Base-by-base conservation (phyloP, 2,888 invertebrate species). In the Cheilosia grossa region DNA sequence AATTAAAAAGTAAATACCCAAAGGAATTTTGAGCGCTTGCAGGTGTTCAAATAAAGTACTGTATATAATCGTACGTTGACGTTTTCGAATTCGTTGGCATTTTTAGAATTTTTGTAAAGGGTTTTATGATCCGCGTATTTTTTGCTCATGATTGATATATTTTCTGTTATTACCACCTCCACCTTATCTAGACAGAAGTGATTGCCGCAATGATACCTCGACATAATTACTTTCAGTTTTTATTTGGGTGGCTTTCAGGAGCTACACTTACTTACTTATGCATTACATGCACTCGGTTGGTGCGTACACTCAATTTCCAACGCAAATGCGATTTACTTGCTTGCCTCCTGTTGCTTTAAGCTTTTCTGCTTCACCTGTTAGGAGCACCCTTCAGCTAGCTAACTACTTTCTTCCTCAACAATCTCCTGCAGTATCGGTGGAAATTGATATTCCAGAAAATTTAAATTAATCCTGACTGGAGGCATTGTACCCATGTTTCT, bases 381-480 rank as follows among this genome's bases (percentile, higher is more conserved):
- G n/a, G 10, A 44, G 44, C 2, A 15, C 30, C 27, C 17, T 53
- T n/a, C 24, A 27, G 1, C 7, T n/a, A 44, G 33, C 10, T 13
- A 10, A 37, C 33, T 4, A 47, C n/a, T 19, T 40, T n/a, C 44
- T n/a, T 40, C 19, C 17, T 33, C 2, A 58, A 24, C 21, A 47
- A 40, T 17, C 21, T 37, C 2, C 47, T 13, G 37, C 13, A 40
- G 47, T 53, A 37, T 37, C 19, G 42, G 19, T 40, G 10, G n/a
- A 72, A 72, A 61, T 61, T 72, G 42, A 72, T 72, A 61, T 61
- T 63, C 19, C 51, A 42, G 51, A 61, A 53, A 53, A 72, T 61
- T 51, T 33, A 40, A 61, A 51, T 73, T 54, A 73, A 40, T 53
- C 30, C 24, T 24, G 15, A 3, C 58, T 13, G 21, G 30, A 42